These are phyloP conservation scores for Lagorchestes hirsutus DNA, from an alignment of 2,797 vertebrate genomes.

Conservation along the genomic window DNA sequence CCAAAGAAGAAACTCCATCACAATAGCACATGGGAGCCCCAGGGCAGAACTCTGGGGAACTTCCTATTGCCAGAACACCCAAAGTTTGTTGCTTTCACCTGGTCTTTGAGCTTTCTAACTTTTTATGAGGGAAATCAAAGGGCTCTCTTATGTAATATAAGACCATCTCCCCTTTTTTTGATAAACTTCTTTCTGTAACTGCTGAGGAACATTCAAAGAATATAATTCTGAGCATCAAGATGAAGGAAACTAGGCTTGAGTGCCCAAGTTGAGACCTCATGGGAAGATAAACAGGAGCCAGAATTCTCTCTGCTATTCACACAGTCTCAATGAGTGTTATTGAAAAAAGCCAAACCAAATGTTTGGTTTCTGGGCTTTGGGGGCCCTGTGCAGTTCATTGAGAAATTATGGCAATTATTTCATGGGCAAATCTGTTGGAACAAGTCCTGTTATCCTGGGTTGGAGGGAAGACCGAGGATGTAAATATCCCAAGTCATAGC, in stretches of 20 bases:
- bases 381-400: constrained; percentile 76
- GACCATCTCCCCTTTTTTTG: constrained; percentile 73
- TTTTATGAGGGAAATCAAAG: constrained; percentile 47
- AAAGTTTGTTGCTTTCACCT: neutral
- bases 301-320: constrained; percentile 76
- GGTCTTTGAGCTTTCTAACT: neutral
- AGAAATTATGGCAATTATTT: constrained; percentile 81
- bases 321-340: constrained; percentile 73
- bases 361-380: constrained; percentile 84
- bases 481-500: neutral
- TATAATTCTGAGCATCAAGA: constrained; percentile 65
- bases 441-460: constrained; percentile 73
- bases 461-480: constrained; percentile 34
- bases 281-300: constrained; percentile 80
- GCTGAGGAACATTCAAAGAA: constrained; percentile 71
- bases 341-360: constrained; percentile 85
- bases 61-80: neutral
- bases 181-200: constrained; percentile 77
- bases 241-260: constrained; percentile 83
- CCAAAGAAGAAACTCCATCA: neutral
- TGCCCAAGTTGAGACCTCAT: constrained; percentile 70
- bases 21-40: neutral
- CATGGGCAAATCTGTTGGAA: constrained; percentile 76
- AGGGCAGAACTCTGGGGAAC: neutral
- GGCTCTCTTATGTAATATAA: constrained; percentile 78